Conservation (phyloP, 2,888 invertebrate genomes). For the Drosophila mimetica region DNA sequence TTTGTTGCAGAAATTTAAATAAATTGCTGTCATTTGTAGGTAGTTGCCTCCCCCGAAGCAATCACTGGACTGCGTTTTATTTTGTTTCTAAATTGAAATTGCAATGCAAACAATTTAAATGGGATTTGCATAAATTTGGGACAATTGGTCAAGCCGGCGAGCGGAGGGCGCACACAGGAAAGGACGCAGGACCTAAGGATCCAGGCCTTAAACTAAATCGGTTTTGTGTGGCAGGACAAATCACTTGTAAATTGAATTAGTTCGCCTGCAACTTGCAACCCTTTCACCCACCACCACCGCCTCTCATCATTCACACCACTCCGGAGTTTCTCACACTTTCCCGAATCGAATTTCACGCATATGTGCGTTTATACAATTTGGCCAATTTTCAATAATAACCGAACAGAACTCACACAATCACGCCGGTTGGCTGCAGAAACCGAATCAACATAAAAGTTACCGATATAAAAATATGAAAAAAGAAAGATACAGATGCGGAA, state of each 20-base stretch:
- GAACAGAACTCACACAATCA: constrained; percentile 41
- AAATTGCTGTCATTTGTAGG: constrained; percentile 73
- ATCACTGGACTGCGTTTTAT: constrained; percentile 57
- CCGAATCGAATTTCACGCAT: constrained; percentile 84
- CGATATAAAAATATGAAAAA: constrained; percentile 64
- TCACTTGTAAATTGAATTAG: constrained; percentile 81
- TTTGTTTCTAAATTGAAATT: constrained; percentile 79
- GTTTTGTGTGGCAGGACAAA: constrained; percentile 74
- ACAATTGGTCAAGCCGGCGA: constrained; percentile 55
- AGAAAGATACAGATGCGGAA: constrained; percentile 25
- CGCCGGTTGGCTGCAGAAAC: constrained; percentile 48
- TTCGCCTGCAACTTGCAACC: constrained; percentile 64
- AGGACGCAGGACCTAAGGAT: constrained; percentile 33
- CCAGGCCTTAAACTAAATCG: constrained; percentile 66
- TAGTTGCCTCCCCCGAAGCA: constrained; percentile 24
- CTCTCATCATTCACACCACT: constrained; percentile 4
- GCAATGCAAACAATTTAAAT: constrained; percentile 81
- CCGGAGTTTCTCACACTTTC: constrained; percentile 34
- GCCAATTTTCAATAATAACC: constrained; percentile 81
- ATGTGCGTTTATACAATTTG: constrained; percentile 83
- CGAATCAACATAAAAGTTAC: constrained; percentile 70
- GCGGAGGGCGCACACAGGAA: constrained; percentile 8
- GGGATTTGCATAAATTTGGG: constrained; percentile 81
- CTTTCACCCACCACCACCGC: constrained; percentile 50
- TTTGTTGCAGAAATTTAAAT: constrained; percentile 63